These are phyloP conservation scores for Allolobophora icterica DNA, from an alignment of 2,888 invertebrate genomes.

Conservation along the genomic window DNA sequence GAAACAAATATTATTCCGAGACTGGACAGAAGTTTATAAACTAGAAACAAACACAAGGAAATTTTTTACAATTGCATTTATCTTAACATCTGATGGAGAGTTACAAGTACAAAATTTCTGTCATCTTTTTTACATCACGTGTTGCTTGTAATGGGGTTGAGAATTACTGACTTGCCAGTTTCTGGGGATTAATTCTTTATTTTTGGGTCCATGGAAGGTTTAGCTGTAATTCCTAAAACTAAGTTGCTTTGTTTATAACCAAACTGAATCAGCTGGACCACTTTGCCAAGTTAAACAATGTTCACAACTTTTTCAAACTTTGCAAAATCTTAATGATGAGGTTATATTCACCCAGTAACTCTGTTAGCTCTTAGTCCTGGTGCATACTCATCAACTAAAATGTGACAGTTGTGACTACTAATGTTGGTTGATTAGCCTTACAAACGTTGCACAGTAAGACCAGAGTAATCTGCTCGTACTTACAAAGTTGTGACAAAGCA, in stretches of 20 bases:
- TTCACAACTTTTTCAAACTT: too few relatives aligned
- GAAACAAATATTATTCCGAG: too few relatives aligned
- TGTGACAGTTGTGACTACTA: background rate
- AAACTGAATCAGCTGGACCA: too few relatives aligned
- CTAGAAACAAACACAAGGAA: background rate
- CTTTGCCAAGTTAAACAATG: too few relatives aligned
- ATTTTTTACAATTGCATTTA: background rate
- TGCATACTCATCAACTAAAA: slow-evolving; percentile 17
- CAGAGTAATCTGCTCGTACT: background rate
- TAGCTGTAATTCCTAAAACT: too few relatives aligned
- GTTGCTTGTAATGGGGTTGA: too few relatives aligned
- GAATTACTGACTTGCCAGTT: background rate
- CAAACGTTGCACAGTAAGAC: background rate
- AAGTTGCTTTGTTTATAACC: too few relatives aligned
- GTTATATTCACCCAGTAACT: background rate
- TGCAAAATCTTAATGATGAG: background rate
- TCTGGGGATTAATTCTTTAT: background rate
- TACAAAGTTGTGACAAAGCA: slow-evolving; percentile 17
- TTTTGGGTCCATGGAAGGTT: too few relatives aligned
- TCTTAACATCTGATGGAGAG: background rate
- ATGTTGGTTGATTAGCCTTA: background rate
- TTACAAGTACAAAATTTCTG: background rate
- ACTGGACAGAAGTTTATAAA: background rate
- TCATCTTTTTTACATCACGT: too few relatives aligned
- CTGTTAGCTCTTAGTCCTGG: background rate